Conservation (phyloP, 2,113 vertebrate genomes). For the Stercorarius parasiticus region DNA sequence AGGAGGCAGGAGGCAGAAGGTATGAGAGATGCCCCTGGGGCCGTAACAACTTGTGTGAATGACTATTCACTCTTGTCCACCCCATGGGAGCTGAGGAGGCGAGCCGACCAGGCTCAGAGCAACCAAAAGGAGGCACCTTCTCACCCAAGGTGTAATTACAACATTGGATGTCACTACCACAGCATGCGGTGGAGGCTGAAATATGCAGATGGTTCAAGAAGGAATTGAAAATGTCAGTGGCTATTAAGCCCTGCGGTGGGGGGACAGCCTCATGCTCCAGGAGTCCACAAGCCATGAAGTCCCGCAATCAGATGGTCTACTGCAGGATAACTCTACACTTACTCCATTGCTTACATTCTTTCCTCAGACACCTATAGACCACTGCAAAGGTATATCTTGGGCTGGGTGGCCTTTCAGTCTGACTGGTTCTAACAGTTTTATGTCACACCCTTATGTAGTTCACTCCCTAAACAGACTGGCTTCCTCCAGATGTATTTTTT, state of each 20-base stretch:
- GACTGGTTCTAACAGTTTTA: neutral
- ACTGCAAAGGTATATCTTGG: neutral
- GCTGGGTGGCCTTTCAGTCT: neutral
- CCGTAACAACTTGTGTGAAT: neutral
- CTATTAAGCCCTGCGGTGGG: neutral
- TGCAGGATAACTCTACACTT: neutral
- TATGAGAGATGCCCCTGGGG: neutral
- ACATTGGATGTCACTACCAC: neutral
- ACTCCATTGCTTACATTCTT: neutral
- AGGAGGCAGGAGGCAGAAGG: neutral
- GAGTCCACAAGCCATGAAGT: neutral
- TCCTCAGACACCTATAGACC: neutral
- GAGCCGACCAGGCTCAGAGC: neutral
- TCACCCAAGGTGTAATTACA: neutral
- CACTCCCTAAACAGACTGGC: neutral
- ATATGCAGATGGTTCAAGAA: neutral
- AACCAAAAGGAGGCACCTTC: neutral
- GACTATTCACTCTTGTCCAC: neutral
- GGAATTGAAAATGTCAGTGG: neutral
- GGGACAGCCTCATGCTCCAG: neutral
- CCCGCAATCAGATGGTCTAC: neutral
- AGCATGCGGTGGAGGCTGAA: neutral
- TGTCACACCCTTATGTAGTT: neutral
- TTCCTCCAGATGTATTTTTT: neutral
- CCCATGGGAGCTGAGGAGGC: neutral